Conservation (phyloP, 1,140 invertebrate species). For the Saccostrea echinata region DNA sequence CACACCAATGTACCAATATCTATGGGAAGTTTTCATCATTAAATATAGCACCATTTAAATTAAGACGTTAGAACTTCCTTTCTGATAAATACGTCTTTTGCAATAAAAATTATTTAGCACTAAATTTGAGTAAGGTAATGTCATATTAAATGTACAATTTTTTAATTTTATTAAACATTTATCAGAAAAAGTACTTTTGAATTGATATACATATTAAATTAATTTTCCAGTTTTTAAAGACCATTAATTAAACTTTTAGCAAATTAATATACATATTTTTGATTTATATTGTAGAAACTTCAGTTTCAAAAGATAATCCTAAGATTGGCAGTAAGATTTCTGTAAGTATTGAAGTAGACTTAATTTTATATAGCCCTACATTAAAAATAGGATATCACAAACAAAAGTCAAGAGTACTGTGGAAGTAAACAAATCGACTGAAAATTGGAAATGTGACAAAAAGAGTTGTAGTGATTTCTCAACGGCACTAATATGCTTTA, state of each 20-base stretch:
- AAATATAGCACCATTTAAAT: neutral
- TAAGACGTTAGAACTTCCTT: neutral
- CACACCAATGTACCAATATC: neutral
- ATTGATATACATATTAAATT: no score
- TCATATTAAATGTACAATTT: neutral
- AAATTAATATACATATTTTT: no score
- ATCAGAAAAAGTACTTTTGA: no score
- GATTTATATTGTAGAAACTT: no score
- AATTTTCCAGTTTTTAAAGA: no score
- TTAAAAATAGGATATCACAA: constrained; percentile 6
- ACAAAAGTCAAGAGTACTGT: constrained; percentile 30
- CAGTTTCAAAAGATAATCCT: neutral
- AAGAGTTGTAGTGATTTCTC: neutral
- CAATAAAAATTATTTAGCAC: neutral
- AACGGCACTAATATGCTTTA: neutral
- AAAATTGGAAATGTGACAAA: constrained; percentile 15
- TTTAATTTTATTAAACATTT: no score
- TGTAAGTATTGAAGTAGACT: neutral
- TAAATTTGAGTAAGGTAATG: neutral
- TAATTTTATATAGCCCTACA: neutral
- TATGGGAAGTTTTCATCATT: neutral
- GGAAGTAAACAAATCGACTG: neutral
- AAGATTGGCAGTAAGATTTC: neutral
- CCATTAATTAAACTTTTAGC: no score
- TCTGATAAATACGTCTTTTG: neutral